Evolutionary conservation across 2,888 invertebrate species (phyloP).

Genomic region (Cantharis nigra): DNA sequence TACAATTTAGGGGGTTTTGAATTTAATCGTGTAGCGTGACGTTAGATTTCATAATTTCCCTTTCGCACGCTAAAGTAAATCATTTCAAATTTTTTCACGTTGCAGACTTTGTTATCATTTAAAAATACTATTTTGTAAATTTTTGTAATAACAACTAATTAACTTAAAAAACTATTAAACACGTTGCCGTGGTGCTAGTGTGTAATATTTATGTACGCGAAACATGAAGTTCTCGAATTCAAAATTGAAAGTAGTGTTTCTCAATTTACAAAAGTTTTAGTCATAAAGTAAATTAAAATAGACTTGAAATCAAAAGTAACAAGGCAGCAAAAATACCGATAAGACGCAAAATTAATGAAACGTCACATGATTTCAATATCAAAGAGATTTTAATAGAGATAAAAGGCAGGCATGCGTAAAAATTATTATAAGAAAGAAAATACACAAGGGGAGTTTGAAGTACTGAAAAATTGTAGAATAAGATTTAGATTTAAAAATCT

Average conservation of each 20-base stretch:
- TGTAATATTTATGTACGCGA: neutral
- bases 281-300: slow-evolving; percentile 20
- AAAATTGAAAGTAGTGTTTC: neutral
- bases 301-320: slow-evolving; percentile 31
- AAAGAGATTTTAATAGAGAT: slow-evolving; percentile 58
- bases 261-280: neutral
- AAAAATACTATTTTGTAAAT: neutral
- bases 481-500: slow-evolving; percentile 42
- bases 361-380: slow-evolving; percentile 58
- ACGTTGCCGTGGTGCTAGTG: neutral
- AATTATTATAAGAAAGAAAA: slow-evolving; percentile 56
- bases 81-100: neutral
- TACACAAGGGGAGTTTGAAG: slow-evolving; percentile 41
- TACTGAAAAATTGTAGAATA: slow-evolving; percentile 46
- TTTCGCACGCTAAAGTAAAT: slow-evolving; percentile 2
- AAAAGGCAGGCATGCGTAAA: slow-evolving; percentile 56
- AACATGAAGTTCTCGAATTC: neutral
- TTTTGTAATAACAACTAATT: neutral
- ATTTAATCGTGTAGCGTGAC: neutral
- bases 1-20: neutral
- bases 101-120: neutral
- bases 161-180: neutral
- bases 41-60: neutral
- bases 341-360: slow-evolving; percentile 56
- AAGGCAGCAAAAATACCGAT: slow-evolving; percentile 48